Evolutionary conservation across 2,113 vertebrate species (phyloP).

Genomic region (Vimba vimba): DNA sequence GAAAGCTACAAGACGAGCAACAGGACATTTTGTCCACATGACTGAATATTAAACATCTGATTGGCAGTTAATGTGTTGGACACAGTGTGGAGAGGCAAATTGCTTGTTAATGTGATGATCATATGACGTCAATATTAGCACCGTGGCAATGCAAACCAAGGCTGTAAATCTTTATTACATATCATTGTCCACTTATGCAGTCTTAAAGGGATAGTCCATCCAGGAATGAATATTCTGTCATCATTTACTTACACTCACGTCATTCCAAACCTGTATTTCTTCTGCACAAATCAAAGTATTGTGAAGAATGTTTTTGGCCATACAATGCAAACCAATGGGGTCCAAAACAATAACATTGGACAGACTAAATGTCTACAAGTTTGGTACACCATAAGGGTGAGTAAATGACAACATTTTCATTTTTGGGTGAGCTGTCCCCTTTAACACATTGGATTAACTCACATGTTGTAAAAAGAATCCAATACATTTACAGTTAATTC

Average conservation of each 20-base stretch:
- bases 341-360: neutral
- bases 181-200: neutral
- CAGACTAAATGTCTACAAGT: neutral
- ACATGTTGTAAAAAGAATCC: neutral
- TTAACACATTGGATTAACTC: neutral
- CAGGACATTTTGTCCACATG: constrained; percentile 2
- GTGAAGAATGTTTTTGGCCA: neutral
- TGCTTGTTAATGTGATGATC: neutral
- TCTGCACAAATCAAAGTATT: neutral
- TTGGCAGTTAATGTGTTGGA: neutral
- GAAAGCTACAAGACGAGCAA: neutral
- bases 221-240: neutral
- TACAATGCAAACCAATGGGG: neutral
- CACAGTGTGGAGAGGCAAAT: neutral
- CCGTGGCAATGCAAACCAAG: neutral
- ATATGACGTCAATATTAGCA: neutral
- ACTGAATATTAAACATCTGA: constrained; percentile 1
- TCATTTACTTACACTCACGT: neutral
- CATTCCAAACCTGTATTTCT: neutral
- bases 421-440: neutral
- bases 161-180: neutral
- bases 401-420: neutral
- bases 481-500: neutral
- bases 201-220: neutral
- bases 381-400: neutral